Percentiles rank a stretch among this genome's conserved stretches.
phyloP scores from a whole-genome alignment of 1,140 invertebrate genomes.

The Mizuhopecten yessoensis region DNA sequence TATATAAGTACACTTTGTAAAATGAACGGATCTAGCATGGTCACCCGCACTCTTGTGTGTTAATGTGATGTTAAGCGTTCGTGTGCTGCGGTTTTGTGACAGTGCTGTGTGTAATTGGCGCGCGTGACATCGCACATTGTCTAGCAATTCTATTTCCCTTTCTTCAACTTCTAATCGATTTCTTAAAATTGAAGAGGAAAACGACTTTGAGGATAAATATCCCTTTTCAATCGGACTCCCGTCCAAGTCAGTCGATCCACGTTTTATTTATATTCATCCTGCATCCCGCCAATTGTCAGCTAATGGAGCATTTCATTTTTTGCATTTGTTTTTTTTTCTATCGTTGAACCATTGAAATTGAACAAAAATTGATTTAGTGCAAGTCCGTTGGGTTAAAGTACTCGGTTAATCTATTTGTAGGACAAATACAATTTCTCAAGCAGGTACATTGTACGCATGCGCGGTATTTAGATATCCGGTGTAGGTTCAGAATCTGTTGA shows the following conservation, averaged over 20 bases:
- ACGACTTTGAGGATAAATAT: constrained; percentile 15
- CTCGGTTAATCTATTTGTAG: constrained; percentile 28
- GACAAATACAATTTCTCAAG: not conserved
- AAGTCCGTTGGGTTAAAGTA: not conserved
- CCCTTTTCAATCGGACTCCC: not conserved
- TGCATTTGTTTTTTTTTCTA: not conserved
- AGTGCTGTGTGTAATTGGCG: not conserved
- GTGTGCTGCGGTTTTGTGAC: not conserved
- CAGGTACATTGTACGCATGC: not conserved
- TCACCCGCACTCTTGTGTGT: constrained; percentile 13
- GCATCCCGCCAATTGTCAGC: not conserved
- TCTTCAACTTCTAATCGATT: constrained; percentile 16
- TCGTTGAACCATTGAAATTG: not conserved
- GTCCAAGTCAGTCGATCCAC: not conserved
- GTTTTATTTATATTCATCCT: constrained; percentile 30
- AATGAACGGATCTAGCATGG: not conserved
- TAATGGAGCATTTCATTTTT: constrained; percentile 39
- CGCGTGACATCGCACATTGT: not conserved
- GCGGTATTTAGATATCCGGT: not conserved
- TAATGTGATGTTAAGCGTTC: not conserved
- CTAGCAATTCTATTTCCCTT: constrained; percentile 17
- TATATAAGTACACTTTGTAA: not conserved
- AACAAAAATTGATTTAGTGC: constrained; percentile 26
- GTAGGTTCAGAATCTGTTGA: not conserved
- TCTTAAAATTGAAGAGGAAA: constrained; percentile 35